Percentiles rank a stretch among this genome's conserved stretches.
Conservation (phyloP, 1,140 invertebrate genomes). For the Apocrypta bakeri region DNA sequence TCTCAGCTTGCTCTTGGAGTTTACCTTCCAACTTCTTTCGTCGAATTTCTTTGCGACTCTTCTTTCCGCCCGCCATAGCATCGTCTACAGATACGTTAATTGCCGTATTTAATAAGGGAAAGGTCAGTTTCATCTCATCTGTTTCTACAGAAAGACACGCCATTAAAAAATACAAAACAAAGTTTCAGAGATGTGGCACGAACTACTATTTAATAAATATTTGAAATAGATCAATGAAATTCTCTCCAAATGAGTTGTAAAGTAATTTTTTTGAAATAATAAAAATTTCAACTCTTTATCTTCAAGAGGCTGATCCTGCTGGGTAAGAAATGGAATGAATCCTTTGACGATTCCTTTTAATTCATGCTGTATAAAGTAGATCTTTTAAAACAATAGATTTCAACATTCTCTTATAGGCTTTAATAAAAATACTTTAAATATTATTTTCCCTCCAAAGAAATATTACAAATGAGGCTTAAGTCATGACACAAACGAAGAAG, state of each 20-base stretch:
- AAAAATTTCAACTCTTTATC: background rate
- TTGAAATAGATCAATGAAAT: background rate
- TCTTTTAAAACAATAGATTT: too few relatives aligned
- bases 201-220: background rate
- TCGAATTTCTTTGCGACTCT: slow-evolving; percentile 59
- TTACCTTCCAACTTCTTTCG: slow-evolving; percentile 59
- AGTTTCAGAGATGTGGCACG: too few relatives aligned
- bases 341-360: too few relatives aligned
- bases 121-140: slow-evolving; percentile 73
- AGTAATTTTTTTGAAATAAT: background rate
- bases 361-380: too few relatives aligned
- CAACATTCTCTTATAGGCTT: too few relatives aligned
- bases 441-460: too few relatives aligned
- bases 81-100: slow-evolving; percentile 77
- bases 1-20: slow-evolving; percentile 51
- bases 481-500: background rate
- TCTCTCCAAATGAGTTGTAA: background rate
- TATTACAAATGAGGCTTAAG: background rate
- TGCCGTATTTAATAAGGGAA: slow-evolving; percentile 81
- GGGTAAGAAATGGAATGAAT: too few relatives aligned
- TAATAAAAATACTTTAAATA: too few relatives aligned
- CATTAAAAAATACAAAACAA: slow-evolving; percentile 45
- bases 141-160: slow-evolving; percentile 63
- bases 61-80: slow-evolving; percentile 58
- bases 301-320: too few relatives aligned